Evolutionary conservation across 1,140 invertebrate species (phyloP).

Genomic region (Drosophila takahashii): DNA sequence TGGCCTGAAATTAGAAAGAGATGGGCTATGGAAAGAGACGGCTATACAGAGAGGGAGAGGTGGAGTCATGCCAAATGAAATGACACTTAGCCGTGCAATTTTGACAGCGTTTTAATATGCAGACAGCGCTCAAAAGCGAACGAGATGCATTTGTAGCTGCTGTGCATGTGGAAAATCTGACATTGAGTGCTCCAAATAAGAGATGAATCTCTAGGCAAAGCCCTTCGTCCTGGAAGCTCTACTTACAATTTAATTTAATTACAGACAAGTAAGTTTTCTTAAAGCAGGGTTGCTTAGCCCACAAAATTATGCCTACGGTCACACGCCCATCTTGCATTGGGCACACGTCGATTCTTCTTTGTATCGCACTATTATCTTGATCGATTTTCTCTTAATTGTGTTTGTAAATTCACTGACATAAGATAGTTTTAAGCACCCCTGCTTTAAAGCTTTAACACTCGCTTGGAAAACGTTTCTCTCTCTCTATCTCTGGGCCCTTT

Average conservation of each 20-base stretch:
- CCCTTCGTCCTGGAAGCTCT: neutral
- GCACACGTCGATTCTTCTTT: no score
- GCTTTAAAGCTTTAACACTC: constrained; percentile 34
- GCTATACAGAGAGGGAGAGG: constrained; percentile 16
- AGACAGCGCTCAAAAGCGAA: constrained; percentile 35
- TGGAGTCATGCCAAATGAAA: constrained; percentile 56
- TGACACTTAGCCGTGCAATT: constrained; percentile 77
- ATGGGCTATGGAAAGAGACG: neutral
- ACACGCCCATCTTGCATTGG: no score
- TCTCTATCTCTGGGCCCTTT: constrained; percentile 4
- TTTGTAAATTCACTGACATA: no score
- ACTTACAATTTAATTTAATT: constrained; percentile 59
- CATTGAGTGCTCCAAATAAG: constrained; percentile 61
- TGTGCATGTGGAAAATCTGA: constrained; percentile 30
- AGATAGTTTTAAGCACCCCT: neutral
- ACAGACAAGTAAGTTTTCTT: constrained; percentile 4
- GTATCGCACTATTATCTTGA: no score
- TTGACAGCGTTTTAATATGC: constrained; percentile 79
- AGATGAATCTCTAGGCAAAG: neutral
- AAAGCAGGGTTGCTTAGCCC: no score
- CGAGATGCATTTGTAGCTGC: constrained; percentile 6
- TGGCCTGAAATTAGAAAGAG: constrained; percentile 14
- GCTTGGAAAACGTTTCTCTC: neutral
- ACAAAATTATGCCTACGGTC: no score
- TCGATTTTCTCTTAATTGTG: no score